Evolutionary conservation across 1,140 invertebrate species (phyloP).

Genomic region (Sycophila sp.): DNA sequence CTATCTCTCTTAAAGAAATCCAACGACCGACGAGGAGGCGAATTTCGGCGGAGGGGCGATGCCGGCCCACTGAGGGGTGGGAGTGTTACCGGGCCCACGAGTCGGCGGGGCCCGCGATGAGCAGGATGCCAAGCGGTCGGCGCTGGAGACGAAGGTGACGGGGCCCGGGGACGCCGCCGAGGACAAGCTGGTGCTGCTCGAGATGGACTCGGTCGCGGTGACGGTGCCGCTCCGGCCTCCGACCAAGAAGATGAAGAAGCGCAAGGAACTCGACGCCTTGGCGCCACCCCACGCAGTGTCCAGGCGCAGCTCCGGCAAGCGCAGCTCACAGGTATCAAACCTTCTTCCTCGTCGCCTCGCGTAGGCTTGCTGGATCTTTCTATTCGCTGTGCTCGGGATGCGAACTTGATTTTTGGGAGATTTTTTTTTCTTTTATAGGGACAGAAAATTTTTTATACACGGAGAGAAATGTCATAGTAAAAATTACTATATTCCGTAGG

Average conservation of each 20-base stretch:
- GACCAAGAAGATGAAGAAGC: constrained; percentile 69
- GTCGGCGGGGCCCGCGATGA: background rate
- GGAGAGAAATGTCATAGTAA: too few relatives aligned
- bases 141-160: constrained; percentile 18
- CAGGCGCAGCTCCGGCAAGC: constrained; percentile 58
- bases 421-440: too few relatives aligned
- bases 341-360: too few relatives aligned
- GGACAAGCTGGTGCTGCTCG: constrained; percentile 52
- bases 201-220: constrained; percentile 65
- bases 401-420: too few relatives aligned
- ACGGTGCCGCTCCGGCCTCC: constrained; percentile 64
- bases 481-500: too few relatives aligned
- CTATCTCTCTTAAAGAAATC: too few relatives aligned
- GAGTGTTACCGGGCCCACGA: background rate
- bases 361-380: too few relatives aligned
- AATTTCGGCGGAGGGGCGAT: background rate
- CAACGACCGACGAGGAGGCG: too few relatives aligned
- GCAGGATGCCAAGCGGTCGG: constrained; percentile 9
- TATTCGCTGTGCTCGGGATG: too few relatives aligned
- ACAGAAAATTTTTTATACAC: too few relatives aligned
- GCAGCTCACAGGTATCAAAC: constrained; percentile 60
- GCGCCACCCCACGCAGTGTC: constrained; percentile 59
- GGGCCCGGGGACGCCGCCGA: constrained; percentile 31
- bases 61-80: background rate
- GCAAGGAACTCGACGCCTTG: constrained; percentile 68